Conservation (phyloP, 1,140 invertebrate species). For the Atta texana region DNA sequence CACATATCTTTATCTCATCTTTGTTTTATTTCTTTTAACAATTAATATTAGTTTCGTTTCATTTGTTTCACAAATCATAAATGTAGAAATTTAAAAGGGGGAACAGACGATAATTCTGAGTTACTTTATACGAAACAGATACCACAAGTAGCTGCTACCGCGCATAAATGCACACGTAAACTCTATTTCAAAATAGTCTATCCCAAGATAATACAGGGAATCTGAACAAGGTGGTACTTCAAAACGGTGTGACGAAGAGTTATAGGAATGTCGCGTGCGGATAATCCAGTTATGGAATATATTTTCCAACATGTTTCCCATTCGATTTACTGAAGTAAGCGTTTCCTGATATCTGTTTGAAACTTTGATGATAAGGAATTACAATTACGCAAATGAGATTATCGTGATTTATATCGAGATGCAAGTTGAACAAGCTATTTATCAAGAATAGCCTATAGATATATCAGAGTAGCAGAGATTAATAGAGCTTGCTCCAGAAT, state of each 20-base stretch:
- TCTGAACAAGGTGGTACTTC: slow-evolving; percentile 35
- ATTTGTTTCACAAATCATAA: background rate
- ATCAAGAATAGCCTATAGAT: background rate
- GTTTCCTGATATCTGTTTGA: background rate
- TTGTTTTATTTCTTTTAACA: background rate
- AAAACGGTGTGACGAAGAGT: slow-evolving; percentile 32
- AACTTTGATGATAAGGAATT: background rate
- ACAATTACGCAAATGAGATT: background rate
- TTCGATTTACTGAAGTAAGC: slow-evolving; percentile 15
- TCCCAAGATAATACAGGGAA: slow-evolving; percentile 43
- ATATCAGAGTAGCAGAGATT: background rate
- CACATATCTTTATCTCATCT: background rate
- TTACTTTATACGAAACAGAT: background rate
- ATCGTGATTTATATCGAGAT: background rate
- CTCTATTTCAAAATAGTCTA: slow-evolving; percentile 16
- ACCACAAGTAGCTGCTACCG: background rate
- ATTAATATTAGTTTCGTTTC: background rate
- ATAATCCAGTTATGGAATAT: slow-evolving; percentile 19
- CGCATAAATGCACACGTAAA: slow-evolving; percentile 28
- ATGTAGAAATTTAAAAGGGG: too few species aligned
- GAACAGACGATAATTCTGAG: background rate
- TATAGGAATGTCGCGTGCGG: slow-evolving; percentile 24
- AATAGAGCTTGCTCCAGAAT: background rate
- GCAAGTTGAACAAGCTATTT: background rate
- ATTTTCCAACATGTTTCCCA: background rate